Base-by-base conservation (phyloP, 2,797 vertebrate species). In the Malacoraja senta region DNA sequence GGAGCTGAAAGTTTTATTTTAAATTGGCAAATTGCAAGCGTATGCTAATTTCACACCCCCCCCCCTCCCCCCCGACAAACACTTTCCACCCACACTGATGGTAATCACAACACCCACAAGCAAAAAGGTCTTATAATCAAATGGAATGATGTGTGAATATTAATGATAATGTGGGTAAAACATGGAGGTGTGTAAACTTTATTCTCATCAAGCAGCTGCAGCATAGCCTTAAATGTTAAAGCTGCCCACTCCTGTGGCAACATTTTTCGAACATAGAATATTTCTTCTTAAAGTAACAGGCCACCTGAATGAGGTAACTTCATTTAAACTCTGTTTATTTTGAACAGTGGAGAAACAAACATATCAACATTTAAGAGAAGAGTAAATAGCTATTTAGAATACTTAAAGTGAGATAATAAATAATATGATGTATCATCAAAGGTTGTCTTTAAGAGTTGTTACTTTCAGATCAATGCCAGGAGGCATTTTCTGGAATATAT, bases 121-220 rank as follows among this genome's bases (percentile, higher is more conserved):
- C 84, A 65, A 35, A 68, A 68, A 88, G 17, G 84, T 63, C 19
- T 88, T 63, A 68, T 53, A 92, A 76, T 92, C 38, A 76, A 24
- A 91, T 44, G 68, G 38, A 91, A 72, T 58, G 21, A 76, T 3
- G 8, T 72, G 10, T 4, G n/a, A 58, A 58, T 53, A 74, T 4
- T 76, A 44, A 72, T 76, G 35, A 92, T 44, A 74, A 72, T 0
- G 38, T 76, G 38, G 72, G 72, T 74, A 71, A 53, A 58, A 92
- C 38, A 68, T 88, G 84, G 63, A 68, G 84, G 84, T 88, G 38
- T 92, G 35, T 68, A 92, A 72, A 72, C 72, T 58, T 92, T 44
- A 91, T 44, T 74, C 68, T 91, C 32, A 72, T 71, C 32, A 72
- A 91, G 88, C 8, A 29, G 12, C 35, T 76, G 35, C 71, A 92